phyloP scores from a whole-genome alignment of 1,140 invertebrate genomes.

The Oryctes rhinoceros region DNA sequence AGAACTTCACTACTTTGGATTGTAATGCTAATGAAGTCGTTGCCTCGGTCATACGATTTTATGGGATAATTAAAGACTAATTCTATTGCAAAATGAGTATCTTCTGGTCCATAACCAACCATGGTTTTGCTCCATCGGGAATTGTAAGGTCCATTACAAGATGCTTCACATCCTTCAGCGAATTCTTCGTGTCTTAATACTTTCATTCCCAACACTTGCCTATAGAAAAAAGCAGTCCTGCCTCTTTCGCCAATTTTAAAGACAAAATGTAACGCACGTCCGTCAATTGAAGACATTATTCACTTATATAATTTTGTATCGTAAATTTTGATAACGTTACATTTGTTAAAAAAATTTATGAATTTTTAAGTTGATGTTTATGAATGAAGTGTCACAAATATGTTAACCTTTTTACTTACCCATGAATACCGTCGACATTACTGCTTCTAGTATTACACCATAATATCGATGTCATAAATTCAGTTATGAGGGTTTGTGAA shows the following conservation, averaged over 20 bases:
- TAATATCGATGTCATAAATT: too few relatives aligned
- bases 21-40: slow-evolving; percentile 90
- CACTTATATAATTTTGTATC: slow-evolving; percentile 19
- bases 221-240: slow-evolving; percentile 86
- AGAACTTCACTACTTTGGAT: slow-evolving; percentile 81
- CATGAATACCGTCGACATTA: too few relatives aligned
- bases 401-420: too few relatives aligned
- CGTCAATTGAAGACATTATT: slow-evolving; percentile 60
- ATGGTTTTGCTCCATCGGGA: slow-evolving; percentile 97
- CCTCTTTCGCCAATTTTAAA: slow-evolving; percentile 92
- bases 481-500: too few relatives aligned
- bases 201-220: slow-evolving; percentile 93
- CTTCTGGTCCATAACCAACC: slow-evolving; percentile 97
- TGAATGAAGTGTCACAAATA: too few relatives aligned
- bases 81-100: slow-evolving; percentile 95
- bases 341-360: too few relatives aligned
- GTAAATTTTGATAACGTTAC: too few relatives aligned
- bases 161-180: slow-evolving; percentile 92
- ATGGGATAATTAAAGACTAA: slow-evolving; percentile 98
- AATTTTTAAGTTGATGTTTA: too few relatives aligned
- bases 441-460: too few relatives aligned
- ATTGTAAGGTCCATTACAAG: slow-evolving; percentile 81
- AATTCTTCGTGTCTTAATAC: slow-evolving; percentile 98
- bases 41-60: slow-evolving; percentile 82
- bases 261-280: slow-evolving; percentile 91